Percentiles rank a stretch among this genome's conserved stretches.
phyloP scores from a whole-genome alignment of 2,888 invertebrate genomes.

The Patella ulyssiponensis region DNA sequence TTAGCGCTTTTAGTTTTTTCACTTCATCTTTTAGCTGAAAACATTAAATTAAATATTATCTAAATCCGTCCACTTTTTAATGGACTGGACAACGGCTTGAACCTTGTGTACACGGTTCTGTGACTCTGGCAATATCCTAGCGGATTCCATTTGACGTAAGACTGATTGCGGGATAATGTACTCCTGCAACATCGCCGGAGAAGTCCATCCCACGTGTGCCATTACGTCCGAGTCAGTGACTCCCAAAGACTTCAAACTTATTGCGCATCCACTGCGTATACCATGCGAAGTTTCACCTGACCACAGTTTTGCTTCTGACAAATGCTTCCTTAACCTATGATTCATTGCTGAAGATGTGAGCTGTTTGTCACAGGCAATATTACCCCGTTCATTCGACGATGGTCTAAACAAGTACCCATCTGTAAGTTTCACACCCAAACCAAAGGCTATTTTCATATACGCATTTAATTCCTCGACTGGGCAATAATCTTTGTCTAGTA shows the following conservation, averaged over 20 bases:
- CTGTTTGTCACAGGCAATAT: neutral
- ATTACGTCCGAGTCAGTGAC: neutral
- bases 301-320: neutral
- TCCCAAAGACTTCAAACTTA: neutral
- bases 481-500: neutral
- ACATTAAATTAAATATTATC: neutral
- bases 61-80: neutral
- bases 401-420: neutral
- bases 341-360: neutral
- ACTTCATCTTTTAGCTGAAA: neutral
- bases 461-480: neutral
- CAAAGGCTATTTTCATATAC: neutral
- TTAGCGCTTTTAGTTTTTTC: neutral
- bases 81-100: neutral
- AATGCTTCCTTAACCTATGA: neutral
- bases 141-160: neutral
- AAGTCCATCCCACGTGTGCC: neutral
- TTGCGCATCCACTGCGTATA: neutral
- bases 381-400: neutral
- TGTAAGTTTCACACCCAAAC: neutral
- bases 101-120: neutral
- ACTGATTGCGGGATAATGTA: neutral
- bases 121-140: neutral
- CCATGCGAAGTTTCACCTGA: slow-evolving; percentile 2
- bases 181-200: neutral